Base-by-base conservation (phyloP, 2,888 invertebrate genomes). In the Drosophila basisetae region DNA sequence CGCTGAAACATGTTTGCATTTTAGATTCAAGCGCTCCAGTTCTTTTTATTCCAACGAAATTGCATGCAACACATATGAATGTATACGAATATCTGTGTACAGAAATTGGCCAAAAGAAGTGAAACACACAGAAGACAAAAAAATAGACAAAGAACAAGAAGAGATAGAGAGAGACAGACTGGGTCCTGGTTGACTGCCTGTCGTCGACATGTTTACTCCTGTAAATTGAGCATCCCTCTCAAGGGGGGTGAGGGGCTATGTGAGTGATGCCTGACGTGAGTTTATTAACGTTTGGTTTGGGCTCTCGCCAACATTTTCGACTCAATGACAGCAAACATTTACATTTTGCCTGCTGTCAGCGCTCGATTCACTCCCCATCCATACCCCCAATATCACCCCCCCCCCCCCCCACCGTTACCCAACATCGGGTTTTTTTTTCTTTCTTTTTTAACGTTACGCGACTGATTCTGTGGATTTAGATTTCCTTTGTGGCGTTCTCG, bases 311-410 rank as follows among this genome's bases (percentile, higher is more conserved):
- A 80, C 84, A 89, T 87, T 87, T 87, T 84, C 70, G 72, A 78
- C 81, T 83, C 84, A 74, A 86, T 84, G 84, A 87, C 89, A 87
- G 84, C 89, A 89, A 84, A 84, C 84, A 84, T 84, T 87, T 89
- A 84, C 84, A 87, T 84, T 82, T 78, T 71, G 84, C 82, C 73
- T 78, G 86, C 81, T 84, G 74, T 77, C 85, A 72, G 55, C 60
- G 53, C 63, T 82, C 70, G 76, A 62, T 65, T 62, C 56, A 35
- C 49, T 18, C 22, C 13, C 30, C 3, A 41, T 30, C 41, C 10
- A 18, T 16, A 11, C 25, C 43, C 7, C 22, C n/a, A 18, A 50
- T 16, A 25, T 4, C 30, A 33, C n/a, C 35, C 1, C 6, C 41
- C 6, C 30, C 37, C n/a, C 35, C 1, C 6, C 41, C 31, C 13